These are phyloP conservation scores for Hucho hucho DNA, from an alignment of 2,113 vertebrate species.

Conservation along the genomic window DNA sequence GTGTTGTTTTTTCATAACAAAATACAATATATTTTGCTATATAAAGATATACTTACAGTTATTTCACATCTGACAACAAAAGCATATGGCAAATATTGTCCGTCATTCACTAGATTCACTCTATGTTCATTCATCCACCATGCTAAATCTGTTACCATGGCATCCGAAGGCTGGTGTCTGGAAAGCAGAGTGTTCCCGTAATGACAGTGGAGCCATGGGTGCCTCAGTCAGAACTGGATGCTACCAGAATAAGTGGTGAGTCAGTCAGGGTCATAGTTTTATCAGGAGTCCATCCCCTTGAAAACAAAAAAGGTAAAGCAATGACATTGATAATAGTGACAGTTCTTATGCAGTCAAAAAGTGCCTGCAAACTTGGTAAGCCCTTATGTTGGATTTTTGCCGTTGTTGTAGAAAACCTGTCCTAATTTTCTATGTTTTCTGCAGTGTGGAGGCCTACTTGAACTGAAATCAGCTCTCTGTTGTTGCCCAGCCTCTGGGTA, in stretches of 20 bases:
- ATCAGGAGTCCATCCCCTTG: slow-evolving; percentile 22
- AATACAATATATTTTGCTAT: background rate
- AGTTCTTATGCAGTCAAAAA: too few species aligned
- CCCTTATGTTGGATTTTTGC: too few species aligned
- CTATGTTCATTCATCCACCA: slow-evolving; percentile 39
- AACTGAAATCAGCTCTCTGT: too few species aligned
- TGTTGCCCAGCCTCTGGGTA: too few species aligned
- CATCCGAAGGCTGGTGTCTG: slow-evolving; percentile 12
- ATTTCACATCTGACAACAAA: background rate
- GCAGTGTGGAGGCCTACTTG: too few species aligned
- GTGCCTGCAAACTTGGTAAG: too few species aligned
- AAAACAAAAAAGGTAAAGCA: slow-evolving; percentile 5
- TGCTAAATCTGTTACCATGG: slow-evolving; percentile 45
- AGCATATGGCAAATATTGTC: slow-evolving; percentile 4
- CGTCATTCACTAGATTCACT: slow-evolving; percentile 7
- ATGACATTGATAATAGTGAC: too few species aligned
- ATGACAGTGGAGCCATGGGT: slow-evolving; percentile 10
- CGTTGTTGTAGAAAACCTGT: too few species aligned
- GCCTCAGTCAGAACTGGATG: slow-evolving; percentile 14
- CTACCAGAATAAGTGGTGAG: slow-evolving; percentile 18
- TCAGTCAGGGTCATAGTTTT: slow-evolving; percentile 34
- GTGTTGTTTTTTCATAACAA: background rate
- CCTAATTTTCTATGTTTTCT: too few species aligned
- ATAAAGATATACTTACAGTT: background rate
- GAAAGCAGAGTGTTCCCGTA: slow-evolving; percentile 1